Evolutionary conservation across 2,888 invertebrate species (phyloP).

Genomic region (Marronus borbonicus): DNA sequence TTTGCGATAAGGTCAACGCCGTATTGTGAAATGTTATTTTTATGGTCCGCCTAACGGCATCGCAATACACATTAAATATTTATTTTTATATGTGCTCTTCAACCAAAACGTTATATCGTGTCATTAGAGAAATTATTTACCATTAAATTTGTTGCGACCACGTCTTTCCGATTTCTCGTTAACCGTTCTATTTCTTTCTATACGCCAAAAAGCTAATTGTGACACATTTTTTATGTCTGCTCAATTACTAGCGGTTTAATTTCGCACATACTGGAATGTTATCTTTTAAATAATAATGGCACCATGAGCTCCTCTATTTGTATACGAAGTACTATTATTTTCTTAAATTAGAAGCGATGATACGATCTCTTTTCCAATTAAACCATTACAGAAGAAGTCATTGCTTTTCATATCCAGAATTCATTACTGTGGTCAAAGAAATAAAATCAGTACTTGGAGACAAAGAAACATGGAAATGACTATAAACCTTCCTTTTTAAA

Average conservation of each 20-base stretch:
- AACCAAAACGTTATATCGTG: constrained; percentile 48
- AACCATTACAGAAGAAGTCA: no score
- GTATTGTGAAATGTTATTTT: constrained; percentile 32
- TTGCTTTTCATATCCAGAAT: no score
- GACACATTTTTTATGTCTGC: constrained; percentile 3
- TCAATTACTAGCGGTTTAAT: neutral
- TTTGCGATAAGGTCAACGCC: constrained; percentile 25
- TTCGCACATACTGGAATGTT: neutral
- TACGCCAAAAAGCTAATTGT: constrained; percentile 6
- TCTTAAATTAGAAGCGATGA: no score
- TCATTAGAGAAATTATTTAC: constrained; percentile 47
- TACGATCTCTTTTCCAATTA: no score
- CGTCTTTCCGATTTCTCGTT: constrained; percentile 26
- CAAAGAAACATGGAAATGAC: no score
- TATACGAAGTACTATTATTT: no score
- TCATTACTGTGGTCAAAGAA: no score
- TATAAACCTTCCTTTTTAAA: no score
- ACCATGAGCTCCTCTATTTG: no score
- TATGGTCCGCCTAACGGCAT: constrained; percentile 47
- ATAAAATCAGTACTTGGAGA: no score
- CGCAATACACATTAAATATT: constrained; percentile 38
- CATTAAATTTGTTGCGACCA: constrained; percentile 21
- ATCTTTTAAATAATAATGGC: no score
- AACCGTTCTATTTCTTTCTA: constrained; percentile 29
- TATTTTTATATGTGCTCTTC: constrained; percentile 48